phyloP scores from a whole-genome alignment of 2,888 invertebrate genomes.

The Zelleria hepariella region DNA sequence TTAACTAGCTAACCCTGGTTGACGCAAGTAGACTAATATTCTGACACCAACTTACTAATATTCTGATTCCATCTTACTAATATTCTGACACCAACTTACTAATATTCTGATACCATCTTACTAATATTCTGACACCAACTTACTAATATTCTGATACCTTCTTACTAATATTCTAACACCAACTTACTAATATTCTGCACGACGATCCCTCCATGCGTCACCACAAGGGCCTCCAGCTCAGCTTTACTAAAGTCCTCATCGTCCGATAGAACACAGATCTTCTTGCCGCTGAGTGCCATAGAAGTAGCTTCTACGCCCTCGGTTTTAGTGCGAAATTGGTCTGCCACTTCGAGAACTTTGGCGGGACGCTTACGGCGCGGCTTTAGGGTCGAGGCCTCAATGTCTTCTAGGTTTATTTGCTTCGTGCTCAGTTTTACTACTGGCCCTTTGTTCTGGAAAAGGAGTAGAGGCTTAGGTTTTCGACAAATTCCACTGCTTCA shows the following conservation, averaged over 20 bases:
- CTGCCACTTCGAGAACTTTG: slow-evolving; percentile 34
- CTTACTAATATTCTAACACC: background rate
- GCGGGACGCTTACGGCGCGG: slow-evolving; percentile 30
- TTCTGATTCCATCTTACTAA: too few relatives aligned
- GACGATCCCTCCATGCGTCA: slow-evolving; percentile 46
- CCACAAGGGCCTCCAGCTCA: slow-evolving; percentile 39
- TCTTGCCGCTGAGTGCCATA: slow-evolving; percentile 36
- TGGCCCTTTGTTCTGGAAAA: slow-evolving; percentile 30
- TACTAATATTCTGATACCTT: too few relatives aligned
- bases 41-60: too few relatives aligned
- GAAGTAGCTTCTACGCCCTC: slow-evolving; percentile 31
- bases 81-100: too few relatives aligned
- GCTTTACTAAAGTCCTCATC: slow-evolving; percentile 38
- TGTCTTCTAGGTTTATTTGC: slow-evolving; percentile 31
- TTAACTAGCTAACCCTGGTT: too few relatives aligned
- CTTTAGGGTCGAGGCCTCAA: slow-evolving; percentile 23
- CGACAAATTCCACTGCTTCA: background rate
- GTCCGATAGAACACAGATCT: slow-evolving; percentile 46
- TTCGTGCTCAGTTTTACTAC: slow-evolving; percentile 46
- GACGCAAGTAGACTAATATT: too few relatives aligned
- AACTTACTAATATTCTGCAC: slow-evolving; percentile 44
- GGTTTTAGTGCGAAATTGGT: slow-evolving; percentile 29
- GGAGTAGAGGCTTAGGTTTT: background rate
- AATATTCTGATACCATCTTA: too few relatives aligned
- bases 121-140: too few relatives aligned